These are phyloP conservation scores for Galerucella calmariensis DNA, from an alignment of 2,888 invertebrate species.

Conservation along the genomic window DNA sequence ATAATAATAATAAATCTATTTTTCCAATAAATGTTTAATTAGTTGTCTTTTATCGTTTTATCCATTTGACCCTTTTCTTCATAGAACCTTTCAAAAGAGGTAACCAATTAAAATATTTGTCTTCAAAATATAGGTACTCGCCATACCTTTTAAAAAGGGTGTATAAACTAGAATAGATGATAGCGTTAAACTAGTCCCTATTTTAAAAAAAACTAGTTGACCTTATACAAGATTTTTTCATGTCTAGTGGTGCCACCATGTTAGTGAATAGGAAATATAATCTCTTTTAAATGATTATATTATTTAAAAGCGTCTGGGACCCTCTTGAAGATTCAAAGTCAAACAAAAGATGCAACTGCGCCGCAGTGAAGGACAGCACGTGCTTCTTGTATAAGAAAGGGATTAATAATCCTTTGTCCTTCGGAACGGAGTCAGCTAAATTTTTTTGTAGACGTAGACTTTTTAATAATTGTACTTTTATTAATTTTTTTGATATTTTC, in stretches of 20 bases:
- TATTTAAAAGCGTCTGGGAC: constrained; percentile 21
- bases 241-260: constrained; percentile 14
- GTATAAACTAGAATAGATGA: neutral
- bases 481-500: too few species aligned
- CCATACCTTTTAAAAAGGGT: constrained; percentile 3
- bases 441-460: neutral
- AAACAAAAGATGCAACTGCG: constrained; percentile 30
- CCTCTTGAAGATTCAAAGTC: constrained; percentile 11
- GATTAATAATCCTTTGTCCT: neutral
- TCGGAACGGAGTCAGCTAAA: neutral
- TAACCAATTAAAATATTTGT: neutral
- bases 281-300: constrained; percentile 9
- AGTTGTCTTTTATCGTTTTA: too few species aligned
- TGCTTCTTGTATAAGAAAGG: constrained; percentile 18
- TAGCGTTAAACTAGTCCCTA: neutral
- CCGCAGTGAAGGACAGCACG: constrained; percentile 23
- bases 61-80: too few species aligned
- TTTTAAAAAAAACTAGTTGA: constrained; percentile 17
- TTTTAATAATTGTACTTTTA: too few species aligned
- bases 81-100: neutral
- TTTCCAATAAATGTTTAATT: too few species aligned
- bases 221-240: constrained; percentile 9
- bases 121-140: constrained; percentile 6
- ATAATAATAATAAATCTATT: too few species aligned
- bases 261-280: constrained; percentile 6